A percentile compares a stretch with the other conserved stretches of the same genome.
phyloP scores from a whole-genome alignment of 2,797 vertebrate species.

The Cuniculus paca region DNA sequence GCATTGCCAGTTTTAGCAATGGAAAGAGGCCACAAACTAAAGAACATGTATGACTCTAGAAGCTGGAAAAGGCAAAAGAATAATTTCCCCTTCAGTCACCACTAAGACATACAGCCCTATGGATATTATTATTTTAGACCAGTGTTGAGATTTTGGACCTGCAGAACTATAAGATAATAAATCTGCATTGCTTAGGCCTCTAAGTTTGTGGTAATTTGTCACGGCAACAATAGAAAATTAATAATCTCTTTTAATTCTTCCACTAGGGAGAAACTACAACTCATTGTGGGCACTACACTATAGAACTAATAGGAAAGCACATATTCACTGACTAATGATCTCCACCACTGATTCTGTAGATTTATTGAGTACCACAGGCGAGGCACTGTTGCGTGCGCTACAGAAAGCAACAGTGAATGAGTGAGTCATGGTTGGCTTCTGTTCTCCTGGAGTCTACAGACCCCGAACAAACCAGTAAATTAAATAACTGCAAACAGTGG shows the following conservation, averaged over 20 bases:
- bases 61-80: neutral
- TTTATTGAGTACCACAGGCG: neutral
- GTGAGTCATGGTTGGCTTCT: neutral
- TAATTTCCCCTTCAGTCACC: neutral
- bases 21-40: neutral
- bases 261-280: neutral
- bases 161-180: neutral
- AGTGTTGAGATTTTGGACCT: neutral
- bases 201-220: neutral
- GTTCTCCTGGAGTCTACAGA: neutral
- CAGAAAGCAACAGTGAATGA: neutral
- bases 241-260: neutral
- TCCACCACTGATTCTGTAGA: neutral
- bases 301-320: neutral
- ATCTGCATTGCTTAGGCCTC: neutral
- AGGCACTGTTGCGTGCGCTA: neutral
- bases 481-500: neutral
- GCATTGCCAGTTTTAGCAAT: neutral
- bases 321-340: neutral
- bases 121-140: neutral
- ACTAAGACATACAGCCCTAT: rapidly evolving
- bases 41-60: neutral
- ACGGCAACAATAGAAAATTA: neutral
- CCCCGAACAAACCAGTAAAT: neutral
- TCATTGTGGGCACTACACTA: neutral